Base-by-base conservation (phyloP, 2,113 vertebrate genomes). In the human region DNA sequence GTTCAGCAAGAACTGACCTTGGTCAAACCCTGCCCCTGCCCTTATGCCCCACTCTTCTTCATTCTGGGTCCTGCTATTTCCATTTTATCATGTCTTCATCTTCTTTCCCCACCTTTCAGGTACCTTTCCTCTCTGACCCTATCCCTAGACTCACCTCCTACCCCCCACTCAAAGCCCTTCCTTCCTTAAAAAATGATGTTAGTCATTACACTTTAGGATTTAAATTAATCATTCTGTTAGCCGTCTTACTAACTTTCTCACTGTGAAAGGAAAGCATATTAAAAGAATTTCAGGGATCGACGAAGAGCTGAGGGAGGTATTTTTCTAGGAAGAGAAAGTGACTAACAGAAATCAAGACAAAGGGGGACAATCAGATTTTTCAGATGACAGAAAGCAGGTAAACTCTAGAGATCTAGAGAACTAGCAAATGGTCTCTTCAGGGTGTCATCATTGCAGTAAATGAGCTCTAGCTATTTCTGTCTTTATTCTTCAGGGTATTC, bases 331-430 rank as follows among this genome's bases (percentile, higher is more conserved):
- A 80, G 64, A 27, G 16, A 83, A 90, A 76, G 16, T 68, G 78
- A 85, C 20, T 85, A 45, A 91, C 8, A 95, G 35, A 80, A 48
- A 97, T 70, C n/a, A 93, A 93, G 73, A 92, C 61, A 86, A 76
- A 95, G 12, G 16, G n/a, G n/a, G 18, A 52, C 35, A 93, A 57
- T 30, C 23, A 92, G 92, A 90, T 90, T 78, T 93, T 87, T 40
- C 82, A 90, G 30, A 94, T 43, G 38, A 50, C 10, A 50, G 72
- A 92, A 95, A 52, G 45, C 78, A 88, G 10, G 22, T 61, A 48
- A 93, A 72, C 32, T 81, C 18, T 40, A 94, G 73, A 22, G 16
- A 16, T 50, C 52, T 68, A 81, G 68, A 61, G 40, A 92, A 92
- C 20, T 30, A 50, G 43, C 13, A 38, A 64, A 22, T 72, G 35